Evolutionary conservation across 2,888 invertebrate species (phyloP).

Genomic region (Trissolcus japonicus): DNA sequence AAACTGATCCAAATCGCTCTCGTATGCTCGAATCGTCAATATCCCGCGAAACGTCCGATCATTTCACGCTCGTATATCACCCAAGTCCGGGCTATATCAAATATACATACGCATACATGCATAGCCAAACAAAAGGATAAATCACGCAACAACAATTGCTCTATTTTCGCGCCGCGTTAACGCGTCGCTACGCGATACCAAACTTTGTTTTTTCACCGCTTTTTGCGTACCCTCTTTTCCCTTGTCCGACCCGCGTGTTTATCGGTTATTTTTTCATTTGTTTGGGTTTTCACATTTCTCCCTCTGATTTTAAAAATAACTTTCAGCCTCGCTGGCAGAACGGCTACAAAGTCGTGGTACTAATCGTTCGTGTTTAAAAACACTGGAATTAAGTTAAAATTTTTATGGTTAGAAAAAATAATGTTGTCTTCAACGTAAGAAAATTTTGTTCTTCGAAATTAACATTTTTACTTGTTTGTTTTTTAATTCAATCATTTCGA

Average conservation of each 20-base stretch:
- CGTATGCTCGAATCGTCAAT: slow-evolving; percentile 57
- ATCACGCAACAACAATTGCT: slow-evolving; percentile 49
- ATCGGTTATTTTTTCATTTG: not conserved
- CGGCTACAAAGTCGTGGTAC: too few species aligned
- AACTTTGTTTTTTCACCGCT: slow-evolving; percentile 8
- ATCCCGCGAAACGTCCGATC: slow-evolving; percentile 56
- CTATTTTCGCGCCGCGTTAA: slow-evolving; percentile 36
- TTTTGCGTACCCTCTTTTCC: slow-evolving; percentile 8
- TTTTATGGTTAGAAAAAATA: too few species aligned
- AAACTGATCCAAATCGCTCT: slow-evolving; percentile 63
- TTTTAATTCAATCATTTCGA: too few species aligned
- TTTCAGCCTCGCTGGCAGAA: not conserved
- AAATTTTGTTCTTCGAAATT: too few species aligned
- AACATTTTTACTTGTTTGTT: too few species aligned
- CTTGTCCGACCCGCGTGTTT: not conserved
- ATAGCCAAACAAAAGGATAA: slow-evolving; percentile 49
- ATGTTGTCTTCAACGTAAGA: too few species aligned
- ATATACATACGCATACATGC: slow-evolving; percentile 49
- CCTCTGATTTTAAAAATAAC: not conserved
- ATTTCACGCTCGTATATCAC: slow-evolving; percentile 54
- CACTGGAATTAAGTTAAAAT: too few species aligned
- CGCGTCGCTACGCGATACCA: slow-evolving; percentile 10
- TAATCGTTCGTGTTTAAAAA: too few species aligned
- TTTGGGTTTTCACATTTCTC: too few species aligned
- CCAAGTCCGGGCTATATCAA: slow-evolving; percentile 38